phyloP scores from a whole-genome alignment of 2,888 invertebrate species.

The Meteorus colon region DNA sequence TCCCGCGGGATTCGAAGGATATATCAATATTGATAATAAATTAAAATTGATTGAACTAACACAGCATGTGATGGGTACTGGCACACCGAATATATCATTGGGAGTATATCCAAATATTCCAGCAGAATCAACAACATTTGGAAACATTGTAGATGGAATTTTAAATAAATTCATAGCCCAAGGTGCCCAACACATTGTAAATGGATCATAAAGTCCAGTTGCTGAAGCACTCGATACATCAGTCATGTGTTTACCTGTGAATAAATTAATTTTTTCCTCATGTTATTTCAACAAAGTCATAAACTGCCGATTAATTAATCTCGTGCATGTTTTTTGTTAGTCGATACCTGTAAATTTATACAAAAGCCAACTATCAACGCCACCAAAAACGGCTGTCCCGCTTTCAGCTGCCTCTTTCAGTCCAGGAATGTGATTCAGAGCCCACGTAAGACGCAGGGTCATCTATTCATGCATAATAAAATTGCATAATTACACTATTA shows the following conservation, averaged over 20 bases:
- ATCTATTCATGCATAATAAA: slow-evolving; percentile 75
- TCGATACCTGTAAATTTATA: slow-evolving; percentile 81
- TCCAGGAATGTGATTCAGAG: slow-evolving; percentile 81
- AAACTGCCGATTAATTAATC: background rate
- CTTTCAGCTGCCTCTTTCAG: slow-evolving; percentile 79
- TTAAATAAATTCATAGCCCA: slow-evolving; percentile 82
- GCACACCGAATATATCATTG: slow-evolving; percentile 81
- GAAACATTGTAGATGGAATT: slow-evolving; percentile 85
- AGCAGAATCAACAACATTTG: slow-evolving; percentile 86
- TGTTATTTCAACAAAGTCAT: background rate
- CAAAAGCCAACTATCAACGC: slow-evolving; percentile 94
- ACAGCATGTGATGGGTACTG: slow-evolving; percentile 85
- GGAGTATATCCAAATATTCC: slow-evolving; percentile 82
- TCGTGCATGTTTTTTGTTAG: background rate
- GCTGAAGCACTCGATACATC: slow-evolving; percentile 94
- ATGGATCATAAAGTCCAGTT: slow-evolving; percentile 95
- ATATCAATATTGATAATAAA: background rate
- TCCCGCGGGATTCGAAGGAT: background rate
- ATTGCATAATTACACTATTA: background rate
- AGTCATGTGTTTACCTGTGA: slow-evolving; percentile 79
- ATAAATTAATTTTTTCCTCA: background rate
- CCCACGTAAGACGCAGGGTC: slow-evolving; percentile 86
- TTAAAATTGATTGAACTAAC: slow-evolving; percentile 75
- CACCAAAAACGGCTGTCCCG: slow-evolving; percentile 86
- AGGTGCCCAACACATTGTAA: slow-evolving; percentile 88